Evolutionary conservation across 2,113 vertebrate genomes (phyloP).

Genomic region (Tetrao urogallus): DNA sequence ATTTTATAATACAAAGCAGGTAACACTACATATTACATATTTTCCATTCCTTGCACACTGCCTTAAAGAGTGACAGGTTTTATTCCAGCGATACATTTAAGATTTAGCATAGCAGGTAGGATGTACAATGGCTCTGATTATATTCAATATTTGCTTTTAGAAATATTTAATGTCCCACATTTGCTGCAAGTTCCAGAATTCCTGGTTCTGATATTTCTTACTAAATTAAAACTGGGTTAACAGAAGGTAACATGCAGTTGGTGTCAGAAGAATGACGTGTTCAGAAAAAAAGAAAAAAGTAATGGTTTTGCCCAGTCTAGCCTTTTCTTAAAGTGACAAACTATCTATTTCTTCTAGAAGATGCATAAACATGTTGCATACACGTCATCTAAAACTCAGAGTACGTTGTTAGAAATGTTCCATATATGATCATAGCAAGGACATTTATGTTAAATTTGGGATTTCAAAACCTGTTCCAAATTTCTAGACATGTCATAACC

Average conservation of each 20-base stretch:
- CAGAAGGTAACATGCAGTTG: slow-evolving; percentile 44
- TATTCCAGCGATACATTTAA: not conserved
- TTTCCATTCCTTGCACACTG: not conserved
- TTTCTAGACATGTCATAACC: not conserved
- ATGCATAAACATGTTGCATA: not conserved
- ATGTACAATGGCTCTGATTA: not conserved
- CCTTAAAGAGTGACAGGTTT: not conserved
- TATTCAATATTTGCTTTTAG: not conserved
- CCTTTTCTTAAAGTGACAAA: not conserved
- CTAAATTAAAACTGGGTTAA: slow-evolving; percentile 50
- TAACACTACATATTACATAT: not conserved
- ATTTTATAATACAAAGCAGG: rapidly evolving
- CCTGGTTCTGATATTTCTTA: slow-evolving; percentile 16
- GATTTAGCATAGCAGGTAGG: not conserved
- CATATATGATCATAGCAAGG: not conserved
- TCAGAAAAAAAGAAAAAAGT: not conserved
- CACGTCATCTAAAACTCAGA: not conserved
- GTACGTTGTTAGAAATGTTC: not conserved
- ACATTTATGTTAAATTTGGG: not conserved
- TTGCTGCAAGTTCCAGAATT: not conserved
- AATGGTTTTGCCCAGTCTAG: not conserved
- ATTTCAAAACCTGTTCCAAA: not conserved
- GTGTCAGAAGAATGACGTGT: slow-evolving; percentile 12
- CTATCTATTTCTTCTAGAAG: not conserved
- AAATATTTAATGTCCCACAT: not conserved